Conservation (phyloP, 1,140 invertebrate genomes). For the Cepaea nemoralis region DNA sequence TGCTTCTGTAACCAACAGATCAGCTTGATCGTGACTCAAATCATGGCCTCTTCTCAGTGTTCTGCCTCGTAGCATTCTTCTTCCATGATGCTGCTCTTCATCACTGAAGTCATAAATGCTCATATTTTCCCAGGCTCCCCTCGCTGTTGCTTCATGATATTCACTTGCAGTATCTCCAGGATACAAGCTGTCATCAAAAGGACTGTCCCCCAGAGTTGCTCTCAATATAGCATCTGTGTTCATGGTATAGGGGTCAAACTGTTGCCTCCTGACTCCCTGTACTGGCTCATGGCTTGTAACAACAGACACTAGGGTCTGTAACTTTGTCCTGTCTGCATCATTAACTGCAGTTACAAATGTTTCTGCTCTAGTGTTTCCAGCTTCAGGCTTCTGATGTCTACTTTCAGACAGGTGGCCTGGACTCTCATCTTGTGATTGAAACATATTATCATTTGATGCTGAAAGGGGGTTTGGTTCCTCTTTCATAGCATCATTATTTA, state of each 20-base stretch:
- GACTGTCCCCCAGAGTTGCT: neutral
- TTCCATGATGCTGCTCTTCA: neutral
- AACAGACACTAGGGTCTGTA: neutral
- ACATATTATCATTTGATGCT: no score
- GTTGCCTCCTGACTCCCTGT: neutral
- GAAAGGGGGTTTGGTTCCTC: no score
- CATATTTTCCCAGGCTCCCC: conserved; percentile 3
- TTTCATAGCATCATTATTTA: no score
- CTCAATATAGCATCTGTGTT: neutral
- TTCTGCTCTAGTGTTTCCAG: neutral
- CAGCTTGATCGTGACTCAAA: neutral
- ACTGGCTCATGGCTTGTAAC: neutral
- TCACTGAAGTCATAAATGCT: conserved; percentile 11
- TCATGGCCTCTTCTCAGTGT: neutral
- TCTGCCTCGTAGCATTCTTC: neutral
- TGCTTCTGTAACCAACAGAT: neutral
- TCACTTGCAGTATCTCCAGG: neutral
- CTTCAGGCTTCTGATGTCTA: neutral
- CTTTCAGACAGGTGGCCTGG: neutral
- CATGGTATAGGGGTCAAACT: neutral
- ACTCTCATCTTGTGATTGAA: no score
- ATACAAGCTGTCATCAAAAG: neutral
- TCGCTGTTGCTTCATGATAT: neutral
- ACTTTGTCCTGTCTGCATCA: neutral
- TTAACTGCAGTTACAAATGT: neutral